Percentiles rank a stretch among this genome's conserved stretches.
Evolutionary conservation across 2,797 vertebrate genomes (phyloP).

Genomic region (Rhadinocentrus ornatus): DNA sequence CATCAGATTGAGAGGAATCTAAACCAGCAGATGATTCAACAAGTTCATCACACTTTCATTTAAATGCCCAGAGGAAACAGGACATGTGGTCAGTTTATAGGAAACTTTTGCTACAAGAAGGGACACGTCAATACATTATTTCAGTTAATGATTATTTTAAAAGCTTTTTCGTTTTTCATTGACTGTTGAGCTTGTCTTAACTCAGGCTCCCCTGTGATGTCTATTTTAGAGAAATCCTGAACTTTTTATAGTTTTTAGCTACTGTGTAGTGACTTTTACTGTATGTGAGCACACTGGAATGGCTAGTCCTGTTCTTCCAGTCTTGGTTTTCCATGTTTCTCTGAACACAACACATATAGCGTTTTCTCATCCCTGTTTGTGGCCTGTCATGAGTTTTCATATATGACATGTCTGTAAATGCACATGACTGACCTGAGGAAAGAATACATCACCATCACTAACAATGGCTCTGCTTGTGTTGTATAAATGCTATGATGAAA

Average conservation of each 20-base stretch:
- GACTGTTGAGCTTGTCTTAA: background rate
- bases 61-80: conserved; percentile 36
- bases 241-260: background rate
- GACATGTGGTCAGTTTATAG: conserved; percentile 43
- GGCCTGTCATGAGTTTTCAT: conserved; percentile 21
- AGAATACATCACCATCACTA: background rate
- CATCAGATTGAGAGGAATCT: conserved; percentile 51
- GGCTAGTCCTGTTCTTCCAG: background rate
- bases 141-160: too few species aligned
- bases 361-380: background rate
- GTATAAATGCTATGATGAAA: background rate
- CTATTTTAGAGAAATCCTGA: conserved; percentile 7
- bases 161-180: background rate
- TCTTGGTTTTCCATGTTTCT: background rate
- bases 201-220: background rate
- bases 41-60: conserved; percentile 18
- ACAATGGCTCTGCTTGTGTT: conserved; percentile 8
- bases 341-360: background rate
- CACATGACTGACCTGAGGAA: conserved; percentile 39
- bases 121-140: conserved; percentile 7
- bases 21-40: conserved; percentile 21
- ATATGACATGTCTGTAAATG: background rate
- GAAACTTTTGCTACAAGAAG: conserved; percentile 8
- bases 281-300: background rate
- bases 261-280: background rate